These are phyloP conservation scores for Corythaeola cristata DNA, from an alignment of 2,113 vertebrate species.

Conservation along the genomic window DNA sequence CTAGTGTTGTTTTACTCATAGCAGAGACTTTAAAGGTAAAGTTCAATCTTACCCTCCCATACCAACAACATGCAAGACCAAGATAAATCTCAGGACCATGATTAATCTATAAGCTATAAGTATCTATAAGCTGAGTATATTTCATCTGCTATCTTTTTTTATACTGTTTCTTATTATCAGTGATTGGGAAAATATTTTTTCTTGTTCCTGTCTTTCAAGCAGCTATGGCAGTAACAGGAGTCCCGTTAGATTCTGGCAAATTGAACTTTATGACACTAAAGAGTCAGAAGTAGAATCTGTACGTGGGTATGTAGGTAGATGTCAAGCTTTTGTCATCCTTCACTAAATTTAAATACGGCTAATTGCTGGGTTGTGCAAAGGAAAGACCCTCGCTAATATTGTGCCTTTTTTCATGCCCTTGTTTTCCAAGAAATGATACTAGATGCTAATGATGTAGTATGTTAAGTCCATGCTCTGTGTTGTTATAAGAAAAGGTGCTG, in stretches of 20 bases:
- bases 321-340: neutral
- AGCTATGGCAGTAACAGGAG: neutral
- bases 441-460: neutral
- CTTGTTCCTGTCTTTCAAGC: neutral
- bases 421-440: neutral
- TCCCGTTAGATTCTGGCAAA: neutral
- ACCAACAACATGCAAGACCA: neutral
- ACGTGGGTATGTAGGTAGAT: neutral
- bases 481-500: neutral
- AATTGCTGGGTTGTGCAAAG: neutral
- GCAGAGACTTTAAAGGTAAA: neutral
- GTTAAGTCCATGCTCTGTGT: neutral
- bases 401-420: neutral
- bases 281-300: neutral
- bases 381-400: neutral
- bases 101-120: too few relatives aligned
- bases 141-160: neutral
- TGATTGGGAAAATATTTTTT: neutral
- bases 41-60: neutral
- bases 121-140: neutral
- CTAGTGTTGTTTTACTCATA: neutral
- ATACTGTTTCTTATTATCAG: neutral
- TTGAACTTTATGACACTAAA: neutral
- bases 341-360: neutral
- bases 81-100: neutral